Evolutionary conservation across 2,797 vertebrate species (phyloP).

Genomic region (Manis javanica): DNA sequence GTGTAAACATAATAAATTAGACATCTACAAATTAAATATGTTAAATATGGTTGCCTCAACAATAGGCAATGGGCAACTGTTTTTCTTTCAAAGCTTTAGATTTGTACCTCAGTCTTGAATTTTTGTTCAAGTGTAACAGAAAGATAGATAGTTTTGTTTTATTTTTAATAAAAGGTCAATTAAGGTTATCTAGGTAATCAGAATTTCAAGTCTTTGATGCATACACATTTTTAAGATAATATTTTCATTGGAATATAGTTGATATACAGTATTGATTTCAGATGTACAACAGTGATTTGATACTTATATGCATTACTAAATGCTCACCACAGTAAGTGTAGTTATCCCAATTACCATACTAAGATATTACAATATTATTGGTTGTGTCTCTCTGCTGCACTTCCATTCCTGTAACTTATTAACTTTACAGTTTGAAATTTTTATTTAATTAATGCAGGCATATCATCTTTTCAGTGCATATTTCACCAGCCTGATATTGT

Average conservation of each 20-base stretch:
- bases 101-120: background rate
- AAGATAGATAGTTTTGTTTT: background rate
- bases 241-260: too few relatives aligned
- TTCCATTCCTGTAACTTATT: too few relatives aligned
- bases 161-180: background rate
- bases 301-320: too few relatives aligned
- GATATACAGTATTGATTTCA: too few relatives aligned
- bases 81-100: background rate
- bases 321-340: too few relatives aligned
- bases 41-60: background rate
- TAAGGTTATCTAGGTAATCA: background rate
- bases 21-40: background rate
- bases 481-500: background rate
- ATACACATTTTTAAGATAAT: background rate
- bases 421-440: too few relatives aligned
- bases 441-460: background rate
- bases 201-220: background rate
- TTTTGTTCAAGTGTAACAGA: background rate
- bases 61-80: background rate
- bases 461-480: background rate
- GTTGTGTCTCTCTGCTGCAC: too few relatives aligned
- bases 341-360: too few relatives aligned
- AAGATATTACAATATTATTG: too few relatives aligned
- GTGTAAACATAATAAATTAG: background rate
- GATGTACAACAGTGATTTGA: too few relatives aligned